Conservation (phyloP, 2,888 invertebrate genomes). For the Eupithecia exiguata region DNA sequence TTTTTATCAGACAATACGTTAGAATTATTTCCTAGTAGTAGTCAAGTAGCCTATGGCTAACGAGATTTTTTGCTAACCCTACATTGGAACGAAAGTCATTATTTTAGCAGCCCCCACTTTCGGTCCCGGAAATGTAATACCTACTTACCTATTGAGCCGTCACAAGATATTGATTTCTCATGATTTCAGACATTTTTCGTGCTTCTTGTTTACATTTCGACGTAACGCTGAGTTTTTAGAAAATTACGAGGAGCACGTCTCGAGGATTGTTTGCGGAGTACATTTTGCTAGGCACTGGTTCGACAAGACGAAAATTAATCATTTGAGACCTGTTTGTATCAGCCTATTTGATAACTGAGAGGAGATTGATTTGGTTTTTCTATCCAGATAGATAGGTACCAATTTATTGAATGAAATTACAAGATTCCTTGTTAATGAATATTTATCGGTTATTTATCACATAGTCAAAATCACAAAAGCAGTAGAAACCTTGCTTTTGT, state of each 20-base stretch:
- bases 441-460: too few relatives aligned
- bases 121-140: constrained; percentile 56
- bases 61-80: background rate
- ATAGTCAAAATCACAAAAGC: too few relatives aligned
- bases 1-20: too few relatives aligned
- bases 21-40: too few relatives aligned
- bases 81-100: background rate
- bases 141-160: constrained; percentile 45
- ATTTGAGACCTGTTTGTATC: background rate
- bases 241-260: constrained; percentile 9
- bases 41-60: too few relatives aligned
- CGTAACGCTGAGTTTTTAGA: background rate
- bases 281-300: constrained; percentile 9
- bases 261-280: constrained; percentile 9
- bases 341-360: background rate
- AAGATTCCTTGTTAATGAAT: background rate
- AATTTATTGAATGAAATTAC: background rate
- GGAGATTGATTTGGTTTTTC: background rate
- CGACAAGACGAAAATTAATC: background rate
- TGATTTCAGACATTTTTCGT: constrained; percentile 5
- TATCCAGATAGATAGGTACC: background rate
- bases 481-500: too few relatives aligned
- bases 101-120: constrained; percentile 19
- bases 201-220: constrained; percentile 1
- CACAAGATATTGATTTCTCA: constrained; percentile 63